Evolutionary conservation across 2,113 vertebrate species (phyloP), one percentile per base, ranked within the genome.

Genomic region (Rhinogobius similis): DNA sequence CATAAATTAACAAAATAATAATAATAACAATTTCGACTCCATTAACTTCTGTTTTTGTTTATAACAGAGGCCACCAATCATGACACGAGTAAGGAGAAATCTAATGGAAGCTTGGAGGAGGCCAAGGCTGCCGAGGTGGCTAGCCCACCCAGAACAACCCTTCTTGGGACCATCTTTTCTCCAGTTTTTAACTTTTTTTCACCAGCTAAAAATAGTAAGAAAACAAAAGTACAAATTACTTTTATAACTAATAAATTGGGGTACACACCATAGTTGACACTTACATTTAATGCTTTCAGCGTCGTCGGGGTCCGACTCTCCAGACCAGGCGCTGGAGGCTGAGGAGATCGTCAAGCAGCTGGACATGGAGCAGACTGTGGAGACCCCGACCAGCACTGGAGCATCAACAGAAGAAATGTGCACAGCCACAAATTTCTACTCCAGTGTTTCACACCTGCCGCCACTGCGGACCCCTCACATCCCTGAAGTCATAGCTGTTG

Each of bases 101-200:
- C 97, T 64, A 98, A 99, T 83, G 96, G 97, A 18, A 95, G 95
- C 79, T 83, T 98, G 88, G 96, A 97, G 85, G 95, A 96, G 86
- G 92, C 92, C 0, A 86, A 78, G 1, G 83, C 76, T n/a, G 90
- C 92, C 48, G 70, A 93, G 68, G 82, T 93, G 32, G 90, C 89
- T 83, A 98, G 95, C 73, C 96, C 96, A 44, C 95, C 95, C 26
- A 94, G 97, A 81, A 97, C 96, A 56, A 96, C 96, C 0, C 92
- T 98, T 81, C 91, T 98, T 81, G 97, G 96, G 84, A 98, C 97
- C 83, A 99, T 98, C 89, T 98, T 99, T 93, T 98, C 96, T 82
- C 97, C 97, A 0, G 97, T 99, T 79, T 99, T 98, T 90, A 98
- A 97, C 92, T 99, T 98, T 89, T 99, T 99, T 92, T 98, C 97